Percentiles rank a stretch among this genome's conserved stretches.
phyloP scores from a whole-genome alignment of 2,888 invertebrate species.

The Fissipunctia ypsillon region DNA sequence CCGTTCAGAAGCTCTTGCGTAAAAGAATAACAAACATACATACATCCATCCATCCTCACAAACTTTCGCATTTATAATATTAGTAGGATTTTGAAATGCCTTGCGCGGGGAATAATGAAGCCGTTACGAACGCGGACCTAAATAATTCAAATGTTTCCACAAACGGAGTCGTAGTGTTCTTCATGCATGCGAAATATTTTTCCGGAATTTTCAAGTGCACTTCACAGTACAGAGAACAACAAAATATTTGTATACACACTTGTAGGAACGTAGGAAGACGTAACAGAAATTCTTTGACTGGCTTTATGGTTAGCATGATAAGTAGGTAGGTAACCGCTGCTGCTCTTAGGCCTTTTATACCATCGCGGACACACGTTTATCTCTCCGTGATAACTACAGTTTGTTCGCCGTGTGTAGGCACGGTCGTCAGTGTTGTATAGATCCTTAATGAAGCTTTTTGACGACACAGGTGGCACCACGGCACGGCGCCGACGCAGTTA shows the following conservation, averaged over 20 bases:
- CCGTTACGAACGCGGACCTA: constrained; percentile 48
- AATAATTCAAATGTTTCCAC: constrained; percentile 57
- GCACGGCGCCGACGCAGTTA: too few species aligned
- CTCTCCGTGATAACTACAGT: too few species aligned
- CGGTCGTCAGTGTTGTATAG: too few species aligned
- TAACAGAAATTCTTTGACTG: constrained; percentile 28
- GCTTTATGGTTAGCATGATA: constrained; percentile 34
- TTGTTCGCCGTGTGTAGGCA: too few species aligned
- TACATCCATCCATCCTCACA: too few species aligned
- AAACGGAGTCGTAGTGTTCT: constrained; percentile 45
- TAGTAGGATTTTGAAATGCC: constrained; percentile 20
- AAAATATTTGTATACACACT: constrained; percentile 42
- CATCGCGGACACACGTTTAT: too few species aligned
- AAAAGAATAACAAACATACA: too few species aligned
- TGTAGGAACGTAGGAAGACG: constrained; percentile 20
- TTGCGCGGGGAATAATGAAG: constrained; percentile 45
- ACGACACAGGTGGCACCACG: too few species aligned
- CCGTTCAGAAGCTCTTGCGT: too few species aligned
- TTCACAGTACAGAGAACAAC: constrained; percentile 35
- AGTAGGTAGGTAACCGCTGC: constrained; percentile 9
- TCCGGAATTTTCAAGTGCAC: constrained; percentile 47
- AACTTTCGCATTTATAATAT: too few species aligned
- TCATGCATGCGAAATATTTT: constrained; percentile 59
- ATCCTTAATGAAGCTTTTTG: too few species aligned
- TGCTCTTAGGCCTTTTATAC: too few species aligned